Evolutionary conservation across 2,888 invertebrate species (phyloP), one percentile per base, ranked within the genome.

Genomic region (Agrenia bidenticulata): DNA sequence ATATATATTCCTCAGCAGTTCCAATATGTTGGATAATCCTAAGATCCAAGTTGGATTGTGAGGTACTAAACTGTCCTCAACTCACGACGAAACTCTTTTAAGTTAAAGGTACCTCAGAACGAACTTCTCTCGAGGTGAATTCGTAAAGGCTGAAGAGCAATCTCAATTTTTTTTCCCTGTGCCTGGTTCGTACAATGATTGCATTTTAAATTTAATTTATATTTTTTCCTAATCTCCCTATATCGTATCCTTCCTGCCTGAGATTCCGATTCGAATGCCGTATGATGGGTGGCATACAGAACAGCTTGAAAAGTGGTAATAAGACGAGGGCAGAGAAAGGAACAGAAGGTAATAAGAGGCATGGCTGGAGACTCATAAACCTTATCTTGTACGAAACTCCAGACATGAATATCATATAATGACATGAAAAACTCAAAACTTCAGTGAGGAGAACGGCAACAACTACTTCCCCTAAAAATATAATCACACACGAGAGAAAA

Each of bases 401-500:
- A 68, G 68, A 68, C 68, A 68, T 68, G 64, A 61, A 68, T 65
- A 63, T 63, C 55, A 62, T 68, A 57, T 68, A 66, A 67, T 67
- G 67, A 63, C 67, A 67, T 67, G 67, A 67, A 67, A 67, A 67
- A 67, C 67, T 60, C 32, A 55, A 65, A 67, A 63, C 54, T 66
- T 66, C 57, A 63, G 56, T 53, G 60, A 61, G 60, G 60, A 60
- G 60, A 67, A 67, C 61, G 59, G 67, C 63, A 64, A 56, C 64
- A 64, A 54, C 64, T 59, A 64, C 64, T 64, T 64, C 64, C 61
- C 60, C 61, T 51, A 70, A 67, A n/a, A 64, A 70, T 56, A 65
- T 67, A 67, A 67, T 70, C 70, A 67, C 70, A 67, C 67, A 67
- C 67, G 70, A 70, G 64, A 64, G 64, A 70, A 70, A 70, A 67